phyloP scores from a whole-genome alignment of 2,797 vertebrate species.

The Clarias laeviceps region DNA sequence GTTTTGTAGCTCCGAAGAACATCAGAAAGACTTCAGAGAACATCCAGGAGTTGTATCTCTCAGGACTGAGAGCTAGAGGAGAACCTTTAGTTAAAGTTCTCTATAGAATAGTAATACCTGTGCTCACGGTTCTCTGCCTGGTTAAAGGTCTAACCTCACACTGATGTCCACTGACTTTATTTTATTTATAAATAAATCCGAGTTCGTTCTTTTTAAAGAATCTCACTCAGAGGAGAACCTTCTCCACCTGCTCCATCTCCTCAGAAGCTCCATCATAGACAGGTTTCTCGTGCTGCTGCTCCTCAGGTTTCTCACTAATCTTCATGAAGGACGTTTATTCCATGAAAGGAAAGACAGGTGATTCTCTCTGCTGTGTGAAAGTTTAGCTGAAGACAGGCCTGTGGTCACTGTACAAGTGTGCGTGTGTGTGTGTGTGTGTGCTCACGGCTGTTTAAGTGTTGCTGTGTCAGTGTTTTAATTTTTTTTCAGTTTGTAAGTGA shows the following conservation, averaged over 20 bases:
- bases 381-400: neutral
- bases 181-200: neutral
- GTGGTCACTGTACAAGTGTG: neutral
- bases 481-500: neutral
- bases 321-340: neutral
- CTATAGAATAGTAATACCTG: neutral
- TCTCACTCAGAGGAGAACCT: neutral
- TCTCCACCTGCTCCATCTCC: neutral
- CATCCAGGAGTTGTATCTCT: neutral
- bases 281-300: neutral
- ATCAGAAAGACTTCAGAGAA: neutral
- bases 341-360: neutral
- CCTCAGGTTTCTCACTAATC: neutral
- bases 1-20: neutral
- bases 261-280: neutral
- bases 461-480: slow-evolving; percentile 21
- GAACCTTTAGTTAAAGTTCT: too few species aligned
- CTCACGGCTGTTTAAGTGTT: neutral
- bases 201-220: neutral
- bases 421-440: neutral
- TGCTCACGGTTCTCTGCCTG: neutral
- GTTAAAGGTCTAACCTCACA: neutral
- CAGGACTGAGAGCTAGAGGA: neutral
- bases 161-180: neutral
- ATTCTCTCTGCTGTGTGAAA: neutral